These are phyloP conservation scores for Lichenostomus cassidix DNA, from an alignment of 2,113 vertebrate species.

Conservation along the genomic window DNA sequence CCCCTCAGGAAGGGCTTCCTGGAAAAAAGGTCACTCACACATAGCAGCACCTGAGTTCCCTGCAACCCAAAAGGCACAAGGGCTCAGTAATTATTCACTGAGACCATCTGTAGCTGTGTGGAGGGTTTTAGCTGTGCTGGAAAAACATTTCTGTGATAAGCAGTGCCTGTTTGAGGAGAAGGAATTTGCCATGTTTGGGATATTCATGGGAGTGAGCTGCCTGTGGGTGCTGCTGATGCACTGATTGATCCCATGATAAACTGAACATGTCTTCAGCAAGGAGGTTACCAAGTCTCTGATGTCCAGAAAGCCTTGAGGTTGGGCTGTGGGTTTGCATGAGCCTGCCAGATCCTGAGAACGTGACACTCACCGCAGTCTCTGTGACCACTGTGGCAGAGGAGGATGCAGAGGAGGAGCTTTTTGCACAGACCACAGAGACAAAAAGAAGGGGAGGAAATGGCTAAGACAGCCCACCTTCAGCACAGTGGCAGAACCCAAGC, in stretches of 20 bases:
- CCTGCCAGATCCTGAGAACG: not conserved
- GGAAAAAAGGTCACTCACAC: not conserved
- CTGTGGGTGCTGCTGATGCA: not conserved
- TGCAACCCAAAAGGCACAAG: not conserved
- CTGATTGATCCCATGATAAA: not conserved
- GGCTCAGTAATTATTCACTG: not conserved
- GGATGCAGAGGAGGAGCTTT: not conserved
- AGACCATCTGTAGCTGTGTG: not conserved
- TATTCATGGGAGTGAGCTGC: not conserved
- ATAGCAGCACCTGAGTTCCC: not conserved
- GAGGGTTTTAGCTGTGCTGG: not conserved
- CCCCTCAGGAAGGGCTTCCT: not conserved
- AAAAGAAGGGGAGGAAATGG: not conserved
- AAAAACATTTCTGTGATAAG: not conserved
- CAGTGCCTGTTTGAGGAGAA: accelerated
- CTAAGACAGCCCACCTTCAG: not conserved
- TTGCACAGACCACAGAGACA: not conserved
- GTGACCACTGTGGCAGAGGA: not conserved
- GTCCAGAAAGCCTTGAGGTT: not conserved
- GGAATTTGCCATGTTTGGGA: not conserved
- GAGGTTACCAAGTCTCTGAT: not conserved
- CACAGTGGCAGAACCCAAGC: not conserved
- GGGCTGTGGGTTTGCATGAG: not conserved
- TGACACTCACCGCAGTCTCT: not conserved
- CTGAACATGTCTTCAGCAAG: not conserved